phyloP scores from a whole-genome alignment of 2,113 vertebrate species.

The Hyperopisus bebe region DNA sequence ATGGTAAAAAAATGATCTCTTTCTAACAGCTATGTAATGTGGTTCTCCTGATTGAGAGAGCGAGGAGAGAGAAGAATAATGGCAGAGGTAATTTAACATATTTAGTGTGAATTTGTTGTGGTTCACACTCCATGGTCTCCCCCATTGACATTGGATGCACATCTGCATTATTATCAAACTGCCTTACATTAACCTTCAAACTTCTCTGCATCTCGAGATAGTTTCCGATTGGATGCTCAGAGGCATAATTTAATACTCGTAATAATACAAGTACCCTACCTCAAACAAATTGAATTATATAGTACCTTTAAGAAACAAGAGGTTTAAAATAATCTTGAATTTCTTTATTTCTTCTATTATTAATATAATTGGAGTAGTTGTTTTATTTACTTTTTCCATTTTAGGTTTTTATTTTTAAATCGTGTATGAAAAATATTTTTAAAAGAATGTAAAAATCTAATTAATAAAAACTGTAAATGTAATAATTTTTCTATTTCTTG shows the following conservation, averaged over 20 bases:
- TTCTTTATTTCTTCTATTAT: background rate
- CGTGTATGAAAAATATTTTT: background rate
- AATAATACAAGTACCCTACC: background rate
- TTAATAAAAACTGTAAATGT: background rate
- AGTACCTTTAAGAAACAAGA: background rate
- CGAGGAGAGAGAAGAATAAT: background rate
- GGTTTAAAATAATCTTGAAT: background rate
- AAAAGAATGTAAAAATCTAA: background rate
- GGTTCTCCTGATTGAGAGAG: background rate
- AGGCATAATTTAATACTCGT: background rate
- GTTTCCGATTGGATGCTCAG: background rate
- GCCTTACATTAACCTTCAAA: constrained; percentile 15
- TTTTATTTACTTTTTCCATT: background rate
- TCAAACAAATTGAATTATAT: background rate
- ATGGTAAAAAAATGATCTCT: background rate
- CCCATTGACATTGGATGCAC: constrained; percentile 3
- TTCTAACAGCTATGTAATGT: background rate
- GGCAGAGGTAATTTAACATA: constrained; percentile 1
- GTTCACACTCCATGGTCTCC: background rate
- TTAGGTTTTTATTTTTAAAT: background rate
- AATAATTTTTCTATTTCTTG: background rate
- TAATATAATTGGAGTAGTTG: background rate
- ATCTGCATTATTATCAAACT: constrained; percentile 16
- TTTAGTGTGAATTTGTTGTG: constrained; percentile 13
- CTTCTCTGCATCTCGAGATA: background rate